These are phyloP conservation scores for Drosophila repletoides DNA, from an alignment of 1,140 invertebrate genomes.

Conservation along the genomic window DNA sequence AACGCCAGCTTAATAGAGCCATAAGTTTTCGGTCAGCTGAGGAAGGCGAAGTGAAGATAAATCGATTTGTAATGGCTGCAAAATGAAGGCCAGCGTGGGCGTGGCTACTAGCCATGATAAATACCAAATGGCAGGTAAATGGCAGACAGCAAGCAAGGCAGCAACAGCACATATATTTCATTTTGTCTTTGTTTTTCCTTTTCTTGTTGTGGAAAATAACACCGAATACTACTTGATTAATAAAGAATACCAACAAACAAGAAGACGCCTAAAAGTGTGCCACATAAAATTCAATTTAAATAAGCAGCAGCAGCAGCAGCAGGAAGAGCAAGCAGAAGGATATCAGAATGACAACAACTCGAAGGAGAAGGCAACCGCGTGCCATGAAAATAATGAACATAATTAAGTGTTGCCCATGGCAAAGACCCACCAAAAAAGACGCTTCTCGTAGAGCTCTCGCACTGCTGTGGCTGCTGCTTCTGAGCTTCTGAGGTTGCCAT, in stretches of 20 bases:
- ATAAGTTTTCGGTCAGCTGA: conserved; percentile 56
- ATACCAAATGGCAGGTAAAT: conserved; percentile 57
- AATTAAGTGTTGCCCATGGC: conserved; percentile 79
- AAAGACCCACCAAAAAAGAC: conserved; percentile 43
- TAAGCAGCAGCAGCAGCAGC: conserved; percentile 52
- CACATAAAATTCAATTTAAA: conserved; percentile 75
- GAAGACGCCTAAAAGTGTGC: conserved; percentile 31
- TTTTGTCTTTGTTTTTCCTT: too few species aligned
- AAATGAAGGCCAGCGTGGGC: not conserved
- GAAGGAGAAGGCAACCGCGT: conserved; percentile 55
- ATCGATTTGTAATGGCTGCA: conserved; percentile 79
- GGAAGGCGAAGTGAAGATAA: conserved; percentile 45
- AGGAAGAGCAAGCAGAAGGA: not conserved
- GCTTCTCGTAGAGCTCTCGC: too few species aligned
- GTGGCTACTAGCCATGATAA: conserved; percentile 49
- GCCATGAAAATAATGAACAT: conserved; percentile 79
- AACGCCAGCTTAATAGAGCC: conserved; percentile 56
- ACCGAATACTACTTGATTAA: conserved; percentile 60
- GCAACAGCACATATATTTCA: conserved; percentile 12
- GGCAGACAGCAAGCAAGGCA: conserved; percentile 20
- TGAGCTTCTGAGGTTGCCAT: conserved; percentile 19
- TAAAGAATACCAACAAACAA: conserved; percentile 39
- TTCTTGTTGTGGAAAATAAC: conserved; percentile 38
- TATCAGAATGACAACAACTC: conserved; percentile 31
- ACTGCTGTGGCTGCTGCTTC: too few species aligned